Evolutionary conservation across 1,140 invertebrate species (phyloP), one percentile per base, ranked within the genome.

Genomic region (Bombus vancouverensis): DNA sequence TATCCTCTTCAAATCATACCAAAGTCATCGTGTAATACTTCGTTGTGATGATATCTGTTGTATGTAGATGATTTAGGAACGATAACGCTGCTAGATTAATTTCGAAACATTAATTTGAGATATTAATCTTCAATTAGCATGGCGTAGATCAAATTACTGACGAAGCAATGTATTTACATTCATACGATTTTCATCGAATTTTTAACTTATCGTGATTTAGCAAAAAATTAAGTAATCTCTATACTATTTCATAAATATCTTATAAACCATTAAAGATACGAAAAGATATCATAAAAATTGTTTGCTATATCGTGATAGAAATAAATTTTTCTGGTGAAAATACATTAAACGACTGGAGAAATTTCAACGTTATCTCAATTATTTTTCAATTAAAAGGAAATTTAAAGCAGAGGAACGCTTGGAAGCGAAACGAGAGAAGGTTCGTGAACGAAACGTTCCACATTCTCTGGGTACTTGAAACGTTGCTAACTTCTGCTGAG

Each of bases 31-130:
- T 85, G 75, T 95, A 93, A 90, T 96, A 96, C 91, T 97, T 96
- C 3, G 97, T 92, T 0, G 96, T 97, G 91, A 96, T 96, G 95
- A 97, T 96, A 72, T 97, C 96, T 1, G 97, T 94, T 74, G 96
- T 96, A 83, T 15, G 3, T 65, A 2, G 2, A 32, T 34, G 34
- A 4, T 68, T 37, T 22, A 34, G 18, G 18, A 22, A 68, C 18
- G 18, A 37, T 22, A 97, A 97, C 5, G 95, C 94, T 94, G 74
- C 39, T 22, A 1, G 1, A 37, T 22, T 13, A 32, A 66, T 66
- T 18, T 18, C 32, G 15, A 34, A 66, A 15, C 32, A 10, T 22
- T 68, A 34, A 68, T 28, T 28, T 6, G 59, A 62, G 12, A 13
- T n/a, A 62, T 13, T 62, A 13, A 62, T 62, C 12, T n/a, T 2